Conservation (phyloP, 1,140 invertebrate species). For the Pseudomyrmex concolor region DNA sequence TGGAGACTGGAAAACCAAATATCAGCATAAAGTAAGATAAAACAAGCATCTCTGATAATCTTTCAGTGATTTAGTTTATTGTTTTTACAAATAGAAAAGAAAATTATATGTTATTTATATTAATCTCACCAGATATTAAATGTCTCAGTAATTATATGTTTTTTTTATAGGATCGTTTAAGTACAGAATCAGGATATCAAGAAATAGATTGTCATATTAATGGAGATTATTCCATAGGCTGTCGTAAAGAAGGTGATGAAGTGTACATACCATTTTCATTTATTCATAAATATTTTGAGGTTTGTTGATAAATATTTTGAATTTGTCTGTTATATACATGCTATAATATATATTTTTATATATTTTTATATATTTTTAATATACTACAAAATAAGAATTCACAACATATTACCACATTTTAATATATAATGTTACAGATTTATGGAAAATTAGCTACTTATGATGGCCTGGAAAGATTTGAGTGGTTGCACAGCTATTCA, state of each 20-base stretch:
- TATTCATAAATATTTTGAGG: slow-evolving; percentile 97
- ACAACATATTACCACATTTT: slow-evolving; percentile 12
- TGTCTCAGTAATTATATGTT: slow-evolving; percentile 5
- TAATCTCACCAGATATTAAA: neutral
- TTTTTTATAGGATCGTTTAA: slow-evolving; percentile 75
- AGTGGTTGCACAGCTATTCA: slow-evolving; percentile 97
- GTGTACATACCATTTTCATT: slow-evolving; percentile 97
- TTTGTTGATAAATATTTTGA: slow-evolving; percentile 79
- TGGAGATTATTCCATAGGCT: slow-evolving; percentile 93
- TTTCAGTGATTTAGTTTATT: neutral
- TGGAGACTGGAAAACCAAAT: slow-evolving; percentile 85
- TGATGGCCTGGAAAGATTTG: slow-evolving; percentile 91
- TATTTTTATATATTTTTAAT: neutral
- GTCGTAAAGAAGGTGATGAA: slow-evolving; percentile 93
- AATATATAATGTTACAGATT: slow-evolving; percentile 83
- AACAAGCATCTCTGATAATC: neutral
- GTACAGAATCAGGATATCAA: slow-evolving; percentile 85
- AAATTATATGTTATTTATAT: slow-evolving; percentile 1
- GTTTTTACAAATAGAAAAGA: slow-evolving; percentile 8
- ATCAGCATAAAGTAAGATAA: slow-evolving; percentile 82
- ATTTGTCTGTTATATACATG: no score
- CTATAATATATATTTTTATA: no score
- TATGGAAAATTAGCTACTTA: slow-evolving; percentile 91
- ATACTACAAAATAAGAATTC: no score
- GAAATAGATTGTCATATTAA: slow-evolving; percentile 96